These are phyloP conservation scores for Luscinia megarhynchos DNA, from an alignment of 2,797 vertebrate genomes.

Conservation along the genomic window DNA sequence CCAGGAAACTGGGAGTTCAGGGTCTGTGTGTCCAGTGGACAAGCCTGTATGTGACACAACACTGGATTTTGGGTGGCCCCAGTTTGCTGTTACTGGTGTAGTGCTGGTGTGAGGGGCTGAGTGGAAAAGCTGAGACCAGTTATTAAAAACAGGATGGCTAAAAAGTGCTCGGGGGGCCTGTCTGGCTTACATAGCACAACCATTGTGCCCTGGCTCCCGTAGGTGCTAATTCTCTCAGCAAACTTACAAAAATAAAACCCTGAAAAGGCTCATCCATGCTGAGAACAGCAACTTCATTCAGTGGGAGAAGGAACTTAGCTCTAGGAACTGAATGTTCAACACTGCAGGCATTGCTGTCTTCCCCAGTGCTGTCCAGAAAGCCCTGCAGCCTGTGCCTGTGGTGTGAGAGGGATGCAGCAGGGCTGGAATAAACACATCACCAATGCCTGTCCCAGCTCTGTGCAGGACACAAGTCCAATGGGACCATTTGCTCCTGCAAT, in stretches of 20 bases:
- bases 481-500: background rate
- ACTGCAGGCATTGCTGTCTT: constrained; percentile 30
- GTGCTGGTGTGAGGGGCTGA: background rate
- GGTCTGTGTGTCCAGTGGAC: background rate
- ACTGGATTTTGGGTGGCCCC: background rate
- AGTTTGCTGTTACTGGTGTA: background rate
- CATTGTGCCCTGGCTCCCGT: background rate
- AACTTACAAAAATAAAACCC: constrained; percentile 64
- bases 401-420: background rate
- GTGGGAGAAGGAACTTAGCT: background rate
- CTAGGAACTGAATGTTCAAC: background rate
- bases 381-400: background rate
- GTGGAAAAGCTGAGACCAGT: constrained; percentile 8
- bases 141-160: background rate
- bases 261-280: constrained; percentile 64
- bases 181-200: constrained; percentile 9
- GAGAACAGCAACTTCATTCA: constrained; percentile 67
- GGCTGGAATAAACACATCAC: background rate
- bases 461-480: rapidly evolving
- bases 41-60: background rate
- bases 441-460: background rate
- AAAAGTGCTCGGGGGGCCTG: constrained; percentile 10
- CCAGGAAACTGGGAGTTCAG: background rate
- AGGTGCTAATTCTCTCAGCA: constrained; percentile 71
- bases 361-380: background rate